These are phyloP conservation scores for Notoglanidium macrostoma DNA, from an alignment of 2,797 vertebrate species.

Conservation along the genomic window DNA sequence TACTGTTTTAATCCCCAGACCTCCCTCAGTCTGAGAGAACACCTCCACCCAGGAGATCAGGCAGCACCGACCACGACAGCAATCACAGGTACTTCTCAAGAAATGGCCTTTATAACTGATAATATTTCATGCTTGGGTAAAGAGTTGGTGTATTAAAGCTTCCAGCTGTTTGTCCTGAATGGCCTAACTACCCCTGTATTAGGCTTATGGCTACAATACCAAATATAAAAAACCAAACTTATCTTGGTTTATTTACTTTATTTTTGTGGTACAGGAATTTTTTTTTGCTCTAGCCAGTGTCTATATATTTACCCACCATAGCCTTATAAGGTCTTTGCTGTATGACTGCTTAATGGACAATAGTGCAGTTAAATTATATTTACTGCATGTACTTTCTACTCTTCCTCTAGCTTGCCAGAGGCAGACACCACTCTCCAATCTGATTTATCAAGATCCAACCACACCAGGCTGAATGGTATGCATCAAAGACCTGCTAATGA, in stretches of 20 bases:
- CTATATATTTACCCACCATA: not conserved
- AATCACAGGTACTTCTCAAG: slow-evolving; percentile 61
- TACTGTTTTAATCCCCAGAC: slow-evolving; percentile 61
- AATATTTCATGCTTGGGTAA: not conserved
- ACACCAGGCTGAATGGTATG: slow-evolving; percentile 69
- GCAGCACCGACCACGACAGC: slow-evolving; percentile 65
- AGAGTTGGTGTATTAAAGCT: no score
- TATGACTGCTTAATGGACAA: not conserved
- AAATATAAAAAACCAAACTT: not conserved
- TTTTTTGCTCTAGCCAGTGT: not conserved
- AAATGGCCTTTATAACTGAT: not conserved
- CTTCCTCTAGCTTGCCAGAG: slow-evolving; percentile 61
- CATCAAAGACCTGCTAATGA: slow-evolving; percentile 27
- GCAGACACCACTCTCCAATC: slow-evolving; percentile 56
- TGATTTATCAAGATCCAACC: slow-evolving; percentile 51
- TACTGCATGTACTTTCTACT: not conserved
- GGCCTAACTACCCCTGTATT: not conserved
- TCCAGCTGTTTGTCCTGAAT: not conserved
- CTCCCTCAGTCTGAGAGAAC: slow-evolving; percentile 65
- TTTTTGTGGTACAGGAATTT: not conserved
- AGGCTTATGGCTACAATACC: not conserved
- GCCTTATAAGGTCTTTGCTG: not conserved
- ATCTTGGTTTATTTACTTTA: not conserved
- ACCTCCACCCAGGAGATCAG: slow-evolving; percentile 66
- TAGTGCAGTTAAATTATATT: not conserved